Percentiles rank a stretch among this genome's conserved stretches.
phyloP scores from a whole-genome alignment of 2,113 vertebrate species.

The Chlamydotis undulata region DNA sequence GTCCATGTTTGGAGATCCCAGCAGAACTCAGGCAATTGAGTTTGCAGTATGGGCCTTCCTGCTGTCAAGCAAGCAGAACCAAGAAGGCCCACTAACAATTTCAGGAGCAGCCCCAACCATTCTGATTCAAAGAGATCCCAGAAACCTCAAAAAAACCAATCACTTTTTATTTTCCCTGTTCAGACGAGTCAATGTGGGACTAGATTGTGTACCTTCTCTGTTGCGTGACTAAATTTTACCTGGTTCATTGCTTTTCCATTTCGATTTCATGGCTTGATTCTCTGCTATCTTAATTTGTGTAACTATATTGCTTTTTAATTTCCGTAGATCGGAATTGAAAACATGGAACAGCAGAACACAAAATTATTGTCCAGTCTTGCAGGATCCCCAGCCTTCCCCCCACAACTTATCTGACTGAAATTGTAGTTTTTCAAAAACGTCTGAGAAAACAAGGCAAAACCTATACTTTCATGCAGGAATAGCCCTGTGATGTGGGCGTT shows the following conservation, averaged over 20 bases:
- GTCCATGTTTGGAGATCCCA: background rate
- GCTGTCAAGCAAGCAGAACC: background rate
- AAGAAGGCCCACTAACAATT: background rate
- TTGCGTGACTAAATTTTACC: background rate
- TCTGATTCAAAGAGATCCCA: background rate
- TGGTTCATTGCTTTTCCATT: background rate
- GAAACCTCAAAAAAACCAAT: background rate
- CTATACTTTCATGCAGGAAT: background rate
- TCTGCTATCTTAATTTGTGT: background rate
- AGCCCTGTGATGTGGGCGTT: rapidly evolving
- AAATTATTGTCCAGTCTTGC: background rate
- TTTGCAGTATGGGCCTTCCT: background rate
- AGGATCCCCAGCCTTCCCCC: background rate
- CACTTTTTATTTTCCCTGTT: background rate
- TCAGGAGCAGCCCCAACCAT: background rate
- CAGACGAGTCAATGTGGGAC: background rate
- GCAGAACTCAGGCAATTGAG: background rate
- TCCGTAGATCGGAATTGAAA: background rate
- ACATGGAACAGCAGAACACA: background rate
- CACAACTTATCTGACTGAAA: background rate
- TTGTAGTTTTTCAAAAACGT: background rate
- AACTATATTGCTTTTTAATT: background rate
- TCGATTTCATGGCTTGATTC: background rate
- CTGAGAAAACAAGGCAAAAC: background rate
- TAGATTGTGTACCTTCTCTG: background rate